Evolutionary conservation across 2,113 vertebrate species (phyloP).

Genomic region (Salminus brasiliensis): DNA sequence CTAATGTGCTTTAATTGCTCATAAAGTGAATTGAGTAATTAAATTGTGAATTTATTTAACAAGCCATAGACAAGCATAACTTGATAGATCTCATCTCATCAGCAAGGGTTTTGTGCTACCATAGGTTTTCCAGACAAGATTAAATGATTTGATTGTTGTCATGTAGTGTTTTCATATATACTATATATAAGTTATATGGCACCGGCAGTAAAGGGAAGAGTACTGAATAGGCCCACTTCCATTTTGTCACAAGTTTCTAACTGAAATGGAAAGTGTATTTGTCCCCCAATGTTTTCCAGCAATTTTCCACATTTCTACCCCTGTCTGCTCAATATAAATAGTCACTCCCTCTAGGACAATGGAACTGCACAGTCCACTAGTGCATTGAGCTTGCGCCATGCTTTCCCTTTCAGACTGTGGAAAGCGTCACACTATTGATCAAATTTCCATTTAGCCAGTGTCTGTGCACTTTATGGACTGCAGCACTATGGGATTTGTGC

Average conservation of each 20-base stretch:
- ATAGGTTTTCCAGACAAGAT: not conserved
- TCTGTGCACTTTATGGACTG: constrained; percentile 32
- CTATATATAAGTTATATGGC: not conserved
- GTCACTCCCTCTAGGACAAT: constrained; percentile 12
- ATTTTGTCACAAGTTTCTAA: not conserved
- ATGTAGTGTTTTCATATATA: not conserved
- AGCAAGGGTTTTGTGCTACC: not conserved
- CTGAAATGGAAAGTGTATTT: constrained; percentile 7
- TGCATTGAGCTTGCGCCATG: not conserved
- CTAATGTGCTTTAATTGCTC: constrained; percentile 6
- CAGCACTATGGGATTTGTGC: constrained; percentile 20
- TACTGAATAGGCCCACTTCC: not conserved
- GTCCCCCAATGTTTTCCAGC: constrained; percentile 4
- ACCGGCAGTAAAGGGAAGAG: not conserved
- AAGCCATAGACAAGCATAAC: not conserved
- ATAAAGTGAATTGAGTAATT: not conserved
- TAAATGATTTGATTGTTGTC: not conserved
- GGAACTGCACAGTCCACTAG: not conserved
- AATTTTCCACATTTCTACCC: constrained; percentile 14
- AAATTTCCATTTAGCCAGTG: constrained; percentile 26
- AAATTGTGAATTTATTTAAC: not conserved
- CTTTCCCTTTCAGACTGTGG: constrained; percentile 25
- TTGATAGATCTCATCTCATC: not conserved
- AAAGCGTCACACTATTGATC: constrained; percentile 32
- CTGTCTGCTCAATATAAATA: constrained; percentile 33